These are phyloP conservation scores for Hemistola chrysoprasaria DNA, from an alignment of 2,888 invertebrate genomes.

Conservation along the genomic window DNA sequence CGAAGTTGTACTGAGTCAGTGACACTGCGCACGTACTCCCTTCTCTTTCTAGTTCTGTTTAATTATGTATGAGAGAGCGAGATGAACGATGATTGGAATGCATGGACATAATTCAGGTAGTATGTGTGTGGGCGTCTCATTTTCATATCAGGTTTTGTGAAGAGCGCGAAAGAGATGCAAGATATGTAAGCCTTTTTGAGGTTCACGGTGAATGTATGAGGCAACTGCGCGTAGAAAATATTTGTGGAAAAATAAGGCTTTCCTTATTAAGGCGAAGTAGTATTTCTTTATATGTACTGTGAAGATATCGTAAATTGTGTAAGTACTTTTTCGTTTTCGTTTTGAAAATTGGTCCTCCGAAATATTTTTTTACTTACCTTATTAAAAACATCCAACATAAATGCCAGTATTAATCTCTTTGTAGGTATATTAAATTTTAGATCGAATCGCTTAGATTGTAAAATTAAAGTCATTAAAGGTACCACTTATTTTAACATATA, in stretches of 20 bases:
- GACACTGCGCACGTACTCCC: constrained; percentile 68
- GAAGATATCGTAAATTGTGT: no score
- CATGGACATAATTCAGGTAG: constrained; percentile 55
- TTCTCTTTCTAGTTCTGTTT: constrained; percentile 49
- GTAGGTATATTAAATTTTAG: no score
- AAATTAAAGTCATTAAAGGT: no score
- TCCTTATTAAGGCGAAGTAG: constrained; percentile 59
- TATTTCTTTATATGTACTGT: neutral
- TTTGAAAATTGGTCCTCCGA: no score
- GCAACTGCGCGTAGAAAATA: constrained; percentile 63
- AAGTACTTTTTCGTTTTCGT: no score
- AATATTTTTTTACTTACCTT: no score
- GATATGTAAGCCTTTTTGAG: constrained; percentile 51
- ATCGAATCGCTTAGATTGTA: no score
- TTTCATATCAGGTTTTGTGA: constrained; percentile 36
- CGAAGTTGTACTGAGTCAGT: constrained; percentile 71
- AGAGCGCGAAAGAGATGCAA: constrained; percentile 43
- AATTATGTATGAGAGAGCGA: constrained; percentile 40
- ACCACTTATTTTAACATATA: no score
- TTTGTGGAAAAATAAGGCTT: constrained; percentile 72
- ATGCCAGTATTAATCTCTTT: no score
- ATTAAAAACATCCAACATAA: no score
- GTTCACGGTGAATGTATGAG: constrained; percentile 58
- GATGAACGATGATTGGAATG: constrained; percentile 62
- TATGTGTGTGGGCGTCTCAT: constrained; percentile 54